Conservation (phyloP, 2,888 invertebrate species). For the Chaitophorus viminalis region DNA sequence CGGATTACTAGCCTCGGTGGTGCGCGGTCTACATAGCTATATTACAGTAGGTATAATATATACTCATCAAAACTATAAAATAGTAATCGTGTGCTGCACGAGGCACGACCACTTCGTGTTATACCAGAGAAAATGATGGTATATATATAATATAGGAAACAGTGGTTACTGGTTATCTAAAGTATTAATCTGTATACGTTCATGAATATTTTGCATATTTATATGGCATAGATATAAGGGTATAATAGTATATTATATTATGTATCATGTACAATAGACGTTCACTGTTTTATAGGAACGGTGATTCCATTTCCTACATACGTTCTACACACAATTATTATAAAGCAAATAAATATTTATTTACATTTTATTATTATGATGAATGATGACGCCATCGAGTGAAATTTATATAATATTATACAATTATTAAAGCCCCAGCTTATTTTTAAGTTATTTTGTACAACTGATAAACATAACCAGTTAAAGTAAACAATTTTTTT, state of each 20-base stretch:
- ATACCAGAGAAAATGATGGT: not conserved
- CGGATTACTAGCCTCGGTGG: not conserved
- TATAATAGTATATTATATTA: slow-evolving; percentile 12
- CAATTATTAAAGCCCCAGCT: not conserved
- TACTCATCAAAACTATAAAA: not conserved
- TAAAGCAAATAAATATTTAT: not conserved
- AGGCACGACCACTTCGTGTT: not conserved
- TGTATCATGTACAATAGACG: not conserved
- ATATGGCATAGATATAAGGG: not conserved
- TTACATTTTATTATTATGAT: too few relatives aligned
- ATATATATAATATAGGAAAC: slow-evolving; percentile 5
- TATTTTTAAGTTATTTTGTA: not conserved
- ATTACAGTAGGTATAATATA: too few relatives aligned
- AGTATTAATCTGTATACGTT: slow-evolving; percentile 7
- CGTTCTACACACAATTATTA: not conserved
- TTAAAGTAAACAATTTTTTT: too few relatives aligned
- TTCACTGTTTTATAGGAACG: not conserved
- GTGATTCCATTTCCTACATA: not conserved
- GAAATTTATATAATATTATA: too few relatives aligned
- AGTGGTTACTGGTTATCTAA: slow-evolving; percentile 14
- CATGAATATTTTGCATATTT: not conserved
- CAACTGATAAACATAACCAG: not conserved
- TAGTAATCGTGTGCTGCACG: not conserved
- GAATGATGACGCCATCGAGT: too few relatives aligned
- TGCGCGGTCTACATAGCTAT: too few relatives aligned